A percentile compares a stretch with the other conserved stretches of the same genome.
Conservation (phyloP, 1,140 invertebrate species). For the Trinorchestia longiramus region DNA sequence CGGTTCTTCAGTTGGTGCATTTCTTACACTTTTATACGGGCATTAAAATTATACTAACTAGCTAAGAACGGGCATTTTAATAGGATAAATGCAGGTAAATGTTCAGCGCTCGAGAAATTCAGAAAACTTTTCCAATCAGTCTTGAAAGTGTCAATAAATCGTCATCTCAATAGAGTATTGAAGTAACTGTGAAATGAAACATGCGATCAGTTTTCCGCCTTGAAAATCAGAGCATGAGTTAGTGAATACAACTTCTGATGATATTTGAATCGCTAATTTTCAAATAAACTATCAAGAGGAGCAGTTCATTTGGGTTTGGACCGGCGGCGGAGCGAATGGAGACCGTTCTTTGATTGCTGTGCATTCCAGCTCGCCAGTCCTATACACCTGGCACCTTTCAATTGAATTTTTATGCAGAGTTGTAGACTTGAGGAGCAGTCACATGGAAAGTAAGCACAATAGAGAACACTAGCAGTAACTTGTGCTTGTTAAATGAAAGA, state of each 20-base stretch:
- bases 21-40: too few species aligned
- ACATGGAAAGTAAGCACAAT: neutral
- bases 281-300: too few species aligned
- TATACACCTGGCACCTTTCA: neutral
- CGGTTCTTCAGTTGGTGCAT: too few species aligned
- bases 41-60: too few species aligned
- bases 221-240: neutral
- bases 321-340: too few species aligned
- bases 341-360: neutral
- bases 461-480: neutral
- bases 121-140: neutral
- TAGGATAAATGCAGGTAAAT: neutral
- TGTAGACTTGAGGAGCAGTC: neutral
- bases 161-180: neutral
- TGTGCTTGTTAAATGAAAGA: neutral
- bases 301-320: neutral
- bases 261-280: neutral
- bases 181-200: neutral
- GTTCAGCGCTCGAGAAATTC: neutral
- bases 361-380: neutral
- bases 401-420: neutral
- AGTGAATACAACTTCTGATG: neutral
- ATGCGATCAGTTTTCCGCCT: neutral
- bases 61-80: neutral
- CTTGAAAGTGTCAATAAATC: neutral